Evolutionary conservation across 2,113 vertebrate genomes (phyloP), one percentile per base, ranked within the genome.

Genomic region (Sinocyclocheilus anshuiensis): DNA sequence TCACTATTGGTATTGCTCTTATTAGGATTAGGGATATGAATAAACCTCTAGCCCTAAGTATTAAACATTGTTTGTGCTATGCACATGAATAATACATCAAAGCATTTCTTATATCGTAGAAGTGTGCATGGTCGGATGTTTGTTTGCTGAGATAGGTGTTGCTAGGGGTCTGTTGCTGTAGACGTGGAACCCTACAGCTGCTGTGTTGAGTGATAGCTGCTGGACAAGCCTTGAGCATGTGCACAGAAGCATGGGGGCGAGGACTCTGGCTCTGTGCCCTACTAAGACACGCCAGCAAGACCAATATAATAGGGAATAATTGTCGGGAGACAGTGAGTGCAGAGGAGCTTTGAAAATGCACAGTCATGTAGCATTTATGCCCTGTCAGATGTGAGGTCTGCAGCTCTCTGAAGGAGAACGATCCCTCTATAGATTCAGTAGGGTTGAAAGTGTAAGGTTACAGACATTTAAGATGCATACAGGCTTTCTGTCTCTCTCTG

Each of bases 131-230:
- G 36, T 20, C n/a, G 42, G 74, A 67, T 88, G 77, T 86, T 82
- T 89, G 61, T 87, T 87, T 88, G 18, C 12, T 86, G 13, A 74
- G 57, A 75, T 33, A 57, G 36, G 88, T 39, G 92, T 93, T 92
- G 89, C 91, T 86, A 88, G 50, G 90, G 87, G 83, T 42, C 33
- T 67, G 90, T 92, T 90, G 84, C 86, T 84, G 88, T 71, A 83
- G 65, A 89, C 57, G 36, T 84, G 83, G 86, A 86, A 85, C 88
- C 71, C 50, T 84, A 87, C 94, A 94, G 93, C 94, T 94, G 94
- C 93, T 90, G 83, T 86, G 83, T 86, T 42, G 90, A 93, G 80
- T 84, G 90, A 92, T 89, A 88, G 61, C 74, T 71, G 39, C 22
- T 84, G 86, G 50, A 55, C 80, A 63, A 36, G 50, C 67, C 83